Conservation (phyloP, 2,113 vertebrate genomes). For the Apaloderma vittatum region DNA sequence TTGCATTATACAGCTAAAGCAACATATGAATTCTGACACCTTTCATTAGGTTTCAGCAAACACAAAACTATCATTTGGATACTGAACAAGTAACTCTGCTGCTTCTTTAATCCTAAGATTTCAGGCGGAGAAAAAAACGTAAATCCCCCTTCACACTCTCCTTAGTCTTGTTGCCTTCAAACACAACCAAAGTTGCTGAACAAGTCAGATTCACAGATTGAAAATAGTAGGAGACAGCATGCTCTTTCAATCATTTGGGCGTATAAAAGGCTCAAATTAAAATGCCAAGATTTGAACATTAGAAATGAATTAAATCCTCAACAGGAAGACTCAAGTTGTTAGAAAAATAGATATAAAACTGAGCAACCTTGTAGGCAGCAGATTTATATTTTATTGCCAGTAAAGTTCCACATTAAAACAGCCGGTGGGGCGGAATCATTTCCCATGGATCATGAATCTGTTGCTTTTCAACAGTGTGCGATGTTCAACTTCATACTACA, state of each 20-base stretch:
- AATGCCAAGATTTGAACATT: conserved; percentile 20
- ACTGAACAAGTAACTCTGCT: background rate
- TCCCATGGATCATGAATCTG: conserved; percentile 67
- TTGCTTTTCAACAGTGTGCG: background rate
- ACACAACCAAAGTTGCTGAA: background rate
- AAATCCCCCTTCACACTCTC: background rate
- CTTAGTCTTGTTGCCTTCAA: background rate
- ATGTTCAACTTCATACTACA: conserved; percentile 25
- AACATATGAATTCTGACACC: background rate
- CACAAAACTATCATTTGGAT: background rate
- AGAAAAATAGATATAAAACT: conserved; percentile 67
- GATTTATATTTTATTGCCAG: conserved; percentile 62
- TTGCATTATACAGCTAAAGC: background rate
- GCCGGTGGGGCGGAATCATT: conserved; percentile 34
- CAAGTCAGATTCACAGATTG: background rate
- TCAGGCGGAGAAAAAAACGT: background rate
- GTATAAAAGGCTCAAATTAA: background rate
- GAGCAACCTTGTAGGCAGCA: conserved; percentile 43
- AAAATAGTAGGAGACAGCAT: background rate
- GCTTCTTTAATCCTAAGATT: background rate
- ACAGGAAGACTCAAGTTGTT: conserved; percentile 50
- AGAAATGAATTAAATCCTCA: conserved; percentile 66
- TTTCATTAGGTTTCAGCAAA: conserved; percentile 13
- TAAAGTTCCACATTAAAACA: conserved; percentile 60
- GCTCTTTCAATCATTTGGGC: background rate